A percentile compares a stretch with the other conserved stretches of the same genome.
phyloP scores from a whole-genome alignment of 2,113 vertebrate species.

The Opisthocomus hoazin region DNA sequence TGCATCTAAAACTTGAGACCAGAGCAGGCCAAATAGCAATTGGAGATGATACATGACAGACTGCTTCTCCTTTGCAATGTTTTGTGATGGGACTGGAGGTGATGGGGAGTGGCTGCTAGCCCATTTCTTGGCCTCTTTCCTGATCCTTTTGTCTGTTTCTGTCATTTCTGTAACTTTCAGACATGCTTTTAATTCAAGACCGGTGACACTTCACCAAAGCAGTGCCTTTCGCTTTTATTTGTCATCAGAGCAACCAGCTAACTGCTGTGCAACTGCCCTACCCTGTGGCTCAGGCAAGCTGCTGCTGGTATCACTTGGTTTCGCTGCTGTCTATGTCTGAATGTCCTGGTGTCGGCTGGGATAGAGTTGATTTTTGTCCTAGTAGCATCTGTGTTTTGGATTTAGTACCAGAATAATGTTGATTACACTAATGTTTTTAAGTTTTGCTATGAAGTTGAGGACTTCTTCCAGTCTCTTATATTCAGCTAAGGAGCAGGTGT shows the following conservation, averaged over 20 bases:
- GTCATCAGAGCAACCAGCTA: not conserved
- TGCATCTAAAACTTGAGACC: not conserved
- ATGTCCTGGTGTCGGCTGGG: too few relatives aligned
- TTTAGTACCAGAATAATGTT: too few relatives aligned
- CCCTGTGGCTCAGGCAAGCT: not conserved
- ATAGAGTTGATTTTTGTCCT: too few relatives aligned
- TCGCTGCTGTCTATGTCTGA: not conserved
- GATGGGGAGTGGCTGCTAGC: not conserved
- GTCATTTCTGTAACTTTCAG: not conserved
- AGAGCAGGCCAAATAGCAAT: not conserved
- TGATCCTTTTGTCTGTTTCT: not conserved
- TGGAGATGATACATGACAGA: not conserved
- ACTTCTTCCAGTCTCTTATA: too few relatives aligned
- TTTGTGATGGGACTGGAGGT: not conserved
- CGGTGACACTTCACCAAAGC: not conserved
- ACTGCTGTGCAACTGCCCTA: not conserved
- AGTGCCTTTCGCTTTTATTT: not conserved
- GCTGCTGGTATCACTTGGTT: not conserved
- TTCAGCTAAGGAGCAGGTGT: too few relatives aligned
- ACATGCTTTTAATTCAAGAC: not conserved
- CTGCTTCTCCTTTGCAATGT: not conserved
- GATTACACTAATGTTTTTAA: too few relatives aligned
- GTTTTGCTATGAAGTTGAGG: too few relatives aligned
- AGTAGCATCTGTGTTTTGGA: too few relatives aligned
- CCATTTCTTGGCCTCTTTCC: not conserved